These are phyloP conservation scores for Drosophila borborema DNA, from an alignment of 2,888 invertebrate species.

Conservation along the genomic window DNA sequence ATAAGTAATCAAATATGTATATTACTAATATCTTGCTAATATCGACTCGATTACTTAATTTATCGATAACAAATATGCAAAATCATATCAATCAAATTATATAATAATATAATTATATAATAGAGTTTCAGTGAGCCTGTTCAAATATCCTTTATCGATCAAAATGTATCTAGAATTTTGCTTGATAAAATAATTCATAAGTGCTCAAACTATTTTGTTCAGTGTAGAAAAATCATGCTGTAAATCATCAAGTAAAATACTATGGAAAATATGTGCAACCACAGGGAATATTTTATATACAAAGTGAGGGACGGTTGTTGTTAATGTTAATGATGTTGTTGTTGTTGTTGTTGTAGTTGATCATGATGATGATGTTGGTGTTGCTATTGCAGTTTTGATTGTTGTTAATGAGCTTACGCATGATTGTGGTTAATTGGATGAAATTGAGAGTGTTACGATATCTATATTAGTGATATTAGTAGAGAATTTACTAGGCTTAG, in stretches of 20 bases:
- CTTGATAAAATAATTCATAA: not conserved
- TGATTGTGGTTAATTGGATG: not conserved
- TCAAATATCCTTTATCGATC: too few species aligned
- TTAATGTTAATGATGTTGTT: not conserved
- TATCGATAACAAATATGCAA: slow-evolving; percentile 1
- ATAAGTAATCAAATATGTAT: not conserved
- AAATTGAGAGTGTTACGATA: not conserved
- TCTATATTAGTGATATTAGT: slow-evolving; percentile 14
- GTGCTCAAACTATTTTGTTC: not conserved
- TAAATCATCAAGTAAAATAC: slow-evolving; percentile 9
- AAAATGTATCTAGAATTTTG: not conserved
- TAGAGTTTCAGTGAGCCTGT: too few species aligned
- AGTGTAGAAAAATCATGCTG: slow-evolving; percentile 3
- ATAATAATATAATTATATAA: too few species aligned
- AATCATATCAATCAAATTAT: too few species aligned
- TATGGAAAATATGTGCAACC: slow-evolving; percentile 20
- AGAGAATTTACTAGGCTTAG: slow-evolving; percentile 10
- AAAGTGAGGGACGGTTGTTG: not conserved
- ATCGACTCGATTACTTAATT: not conserved
- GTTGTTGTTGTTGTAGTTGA: not conserved
- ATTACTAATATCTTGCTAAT: not conserved
- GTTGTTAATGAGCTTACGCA: slow-evolving; percentile 7
- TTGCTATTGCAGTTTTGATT: not conserved
- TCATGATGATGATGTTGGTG: not conserved
- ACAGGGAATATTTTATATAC: slow-evolving; percentile 7